phyloP scores from a whole-genome alignment of 2,797 vertebrate genomes.

The Corythornis leucogaster region DNA sequence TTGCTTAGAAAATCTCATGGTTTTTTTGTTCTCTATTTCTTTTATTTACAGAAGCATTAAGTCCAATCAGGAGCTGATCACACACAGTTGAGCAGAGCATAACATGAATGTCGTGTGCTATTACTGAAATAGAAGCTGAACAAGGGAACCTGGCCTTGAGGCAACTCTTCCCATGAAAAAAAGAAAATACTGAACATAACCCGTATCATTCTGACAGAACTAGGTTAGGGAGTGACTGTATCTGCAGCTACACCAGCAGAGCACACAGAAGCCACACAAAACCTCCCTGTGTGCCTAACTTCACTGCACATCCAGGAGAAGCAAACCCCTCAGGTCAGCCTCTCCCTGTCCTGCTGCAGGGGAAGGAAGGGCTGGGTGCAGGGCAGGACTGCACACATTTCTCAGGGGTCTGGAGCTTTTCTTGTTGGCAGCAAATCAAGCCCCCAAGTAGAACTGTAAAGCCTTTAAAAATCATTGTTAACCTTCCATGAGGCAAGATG shows the following conservation, averaged over 20 bases:
- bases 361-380: not conserved
- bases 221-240: not conserved
- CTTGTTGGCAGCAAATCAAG: not conserved
- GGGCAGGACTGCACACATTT: not conserved
- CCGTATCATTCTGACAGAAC: constrained; percentile 38
- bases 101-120: not conserved
- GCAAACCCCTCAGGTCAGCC: not conserved
- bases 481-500: not conserved
- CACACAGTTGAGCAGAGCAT: not conserved
- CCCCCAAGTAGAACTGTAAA: not conserved
- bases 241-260: not conserved
- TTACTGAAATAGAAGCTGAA: constrained; percentile 18
- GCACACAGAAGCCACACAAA: not conserved
- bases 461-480: not conserved
- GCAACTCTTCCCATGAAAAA: constrained; percentile 19
- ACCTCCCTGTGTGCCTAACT: not conserved
- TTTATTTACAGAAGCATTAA: constrained; percentile 31
- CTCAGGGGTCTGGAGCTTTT: not conserved
- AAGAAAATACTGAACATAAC: not conserved
- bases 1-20: not conserved
- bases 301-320: not conserved
- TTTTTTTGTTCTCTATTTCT: constrained; percentile 49
- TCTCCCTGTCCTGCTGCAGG: not conserved
- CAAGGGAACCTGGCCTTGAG: constrained; percentile 12
- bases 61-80: constrained; percentile 7